A percentile compares a stretch with the other conserved stretches of the same genome.
phyloP scores from a whole-genome alignment of 2,113 vertebrate genomes.

The Arothron firmamentum region DNA sequence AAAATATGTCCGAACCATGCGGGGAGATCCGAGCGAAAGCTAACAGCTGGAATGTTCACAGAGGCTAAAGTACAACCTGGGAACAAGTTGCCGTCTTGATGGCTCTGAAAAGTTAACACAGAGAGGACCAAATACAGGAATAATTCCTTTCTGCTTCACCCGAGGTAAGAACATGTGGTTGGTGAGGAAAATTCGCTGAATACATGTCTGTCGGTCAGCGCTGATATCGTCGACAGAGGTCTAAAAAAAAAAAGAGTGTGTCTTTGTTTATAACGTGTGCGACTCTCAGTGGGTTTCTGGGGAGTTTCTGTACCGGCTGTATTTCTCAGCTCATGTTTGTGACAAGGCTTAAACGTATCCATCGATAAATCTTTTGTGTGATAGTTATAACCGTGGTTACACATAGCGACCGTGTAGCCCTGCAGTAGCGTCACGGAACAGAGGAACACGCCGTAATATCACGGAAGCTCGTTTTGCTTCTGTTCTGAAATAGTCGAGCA shows the following conservation, averaged over 20 bases:
- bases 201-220: neutral
- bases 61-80: constrained; percentile 35
- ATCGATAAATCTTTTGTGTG: constrained; percentile 34
- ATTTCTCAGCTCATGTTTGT: constrained; percentile 29
- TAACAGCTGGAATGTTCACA: constrained; percentile 26
- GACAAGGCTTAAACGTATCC: constrained; percentile 30
- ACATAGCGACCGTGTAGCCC: neutral
- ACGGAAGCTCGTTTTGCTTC: neutral
- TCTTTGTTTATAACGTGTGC: constrained; percentile 62
- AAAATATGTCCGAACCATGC: constrained; percentile 29
- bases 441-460: neutral
- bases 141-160: constrained; percentile 24
- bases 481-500: neutral
- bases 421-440: neutral
- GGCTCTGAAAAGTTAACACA: constrained; percentile 70
- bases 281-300: constrained; percentile 36
- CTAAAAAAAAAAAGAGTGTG: constrained; percentile 34
- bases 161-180: constrained; percentile 52
- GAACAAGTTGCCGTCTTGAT: constrained; percentile 60
- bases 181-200: neutral
- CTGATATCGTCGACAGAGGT: constrained; percentile 2
- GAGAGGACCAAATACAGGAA: constrained; percentile 38
- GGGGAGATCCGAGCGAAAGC: constrained; percentile 14
- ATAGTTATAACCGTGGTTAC: constrained; percentile 7
- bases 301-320: constrained; percentile 16